Evolutionary conservation across 2,113 vertebrate species (phyloP), one percentile per base, ranked within the genome.

Genomic region (Otis tarda): DNA sequence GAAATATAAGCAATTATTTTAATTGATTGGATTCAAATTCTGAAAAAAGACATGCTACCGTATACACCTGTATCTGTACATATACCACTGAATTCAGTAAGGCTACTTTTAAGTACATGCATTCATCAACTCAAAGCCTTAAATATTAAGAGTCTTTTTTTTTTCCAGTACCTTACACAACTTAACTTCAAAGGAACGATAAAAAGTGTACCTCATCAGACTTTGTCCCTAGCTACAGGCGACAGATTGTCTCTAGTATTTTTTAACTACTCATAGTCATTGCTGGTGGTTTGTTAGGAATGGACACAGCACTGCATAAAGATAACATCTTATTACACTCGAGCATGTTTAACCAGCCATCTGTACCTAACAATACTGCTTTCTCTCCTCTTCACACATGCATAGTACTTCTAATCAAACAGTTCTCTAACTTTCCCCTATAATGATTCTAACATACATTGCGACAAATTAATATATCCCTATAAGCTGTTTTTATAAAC

Each of bases 141-240:
- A 53, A 86, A 75, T 31, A 83, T 4, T 43, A 71, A 69, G 37
- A 47, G 19, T 5, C 6, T 7, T 4, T n/a, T 9, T 2, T 52
- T 83, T 64, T 55, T 80, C 60, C 47, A 71, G 52, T 50, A 35
- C 79, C 10, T 9, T 10, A 39, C 27, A 52, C 22, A 89, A 60
- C n/a, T 52, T 76, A 33, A 79, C 64, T 94, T 83, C 68, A 94
- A 73, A 77, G 67, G 73, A 94, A 37, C 45, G 45, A 75, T 91
- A 76, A 52, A 53, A 82, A 67, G 14, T 30, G 28, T 47, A 93
- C 37, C 73, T 84, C 57, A 45, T 78, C 69, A 96, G 95, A 96
- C 96, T 96, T 95, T 95, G 96, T 95, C 95, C 96, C 73, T 94
- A 94, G 91, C 69, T 87, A 89, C 95, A 91, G 77, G 80, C 22